These are phyloP conservation scores for Brachymystax lenok DNA, from an alignment of 2,797 vertebrate genomes.

Conservation along the genomic window DNA sequence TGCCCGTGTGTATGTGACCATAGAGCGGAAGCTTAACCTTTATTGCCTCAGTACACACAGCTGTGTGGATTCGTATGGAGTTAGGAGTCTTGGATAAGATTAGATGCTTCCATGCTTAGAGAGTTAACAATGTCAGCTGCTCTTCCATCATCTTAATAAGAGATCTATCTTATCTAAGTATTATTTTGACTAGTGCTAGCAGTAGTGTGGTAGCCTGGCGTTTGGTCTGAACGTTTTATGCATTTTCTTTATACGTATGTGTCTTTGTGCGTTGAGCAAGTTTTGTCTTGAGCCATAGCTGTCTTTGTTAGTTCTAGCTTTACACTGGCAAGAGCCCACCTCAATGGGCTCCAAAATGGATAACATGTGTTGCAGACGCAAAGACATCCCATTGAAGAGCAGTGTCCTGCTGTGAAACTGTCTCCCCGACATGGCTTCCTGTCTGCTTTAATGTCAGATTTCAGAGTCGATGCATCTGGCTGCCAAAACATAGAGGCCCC, in stretches of 20 bases:
- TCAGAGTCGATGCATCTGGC: not conserved
- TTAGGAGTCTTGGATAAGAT: not conserved
- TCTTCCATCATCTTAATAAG: not conserved
- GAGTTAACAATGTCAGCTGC: not conserved
- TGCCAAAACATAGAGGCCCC: not conserved
- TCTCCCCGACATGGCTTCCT: not conserved
- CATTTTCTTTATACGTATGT: not conserved
- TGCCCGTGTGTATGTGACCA: not conserved
- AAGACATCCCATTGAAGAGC: not conserved
- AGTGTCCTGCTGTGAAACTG: not conserved
- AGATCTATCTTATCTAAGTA: not conserved
- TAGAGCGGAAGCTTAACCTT: not conserved
- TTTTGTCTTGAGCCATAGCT: too few relatives aligned
- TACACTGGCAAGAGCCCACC: too few relatives aligned
- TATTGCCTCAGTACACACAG: conserved; percentile 2
- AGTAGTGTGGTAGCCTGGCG: not conserved
- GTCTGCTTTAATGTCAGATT: not conserved
- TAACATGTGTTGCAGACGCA: too few relatives aligned
- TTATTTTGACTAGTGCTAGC: not conserved
- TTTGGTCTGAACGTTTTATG: not conserved
- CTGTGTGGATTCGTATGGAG: not conserved
- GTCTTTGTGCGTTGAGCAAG: not conserved
- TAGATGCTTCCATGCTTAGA: not conserved
- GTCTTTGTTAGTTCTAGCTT: too few relatives aligned
- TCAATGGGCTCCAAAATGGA: too few relatives aligned